Evolutionary conservation across 2,113 vertebrate species (phyloP).

Genomic region (Rynchops niger): DNA sequence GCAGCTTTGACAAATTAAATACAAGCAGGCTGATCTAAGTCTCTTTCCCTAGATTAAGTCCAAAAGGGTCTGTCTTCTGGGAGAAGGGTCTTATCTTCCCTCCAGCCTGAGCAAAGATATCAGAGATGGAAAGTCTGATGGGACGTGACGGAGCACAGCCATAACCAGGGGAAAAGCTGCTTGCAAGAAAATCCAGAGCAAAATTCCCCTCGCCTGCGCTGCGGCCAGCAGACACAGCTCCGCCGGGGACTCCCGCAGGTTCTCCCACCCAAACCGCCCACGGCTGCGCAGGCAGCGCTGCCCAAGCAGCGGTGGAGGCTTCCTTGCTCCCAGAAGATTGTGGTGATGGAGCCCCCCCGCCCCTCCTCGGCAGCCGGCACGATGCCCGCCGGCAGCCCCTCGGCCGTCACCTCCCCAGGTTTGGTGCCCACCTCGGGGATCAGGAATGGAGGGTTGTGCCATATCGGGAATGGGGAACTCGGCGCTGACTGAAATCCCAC

Average conservation of each 20-base stretch:
- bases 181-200: neutral
- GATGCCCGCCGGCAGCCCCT: neutral
- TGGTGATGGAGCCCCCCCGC: fast-evolving
- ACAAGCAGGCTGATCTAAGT: neutral
- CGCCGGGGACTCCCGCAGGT: fast-evolving
- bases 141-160: neutral
- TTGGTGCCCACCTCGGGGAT: fast-evolving
- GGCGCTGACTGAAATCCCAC: neutral
- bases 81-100: neutral
- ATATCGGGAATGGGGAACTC: fast-evolving
- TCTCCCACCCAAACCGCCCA: neutral
- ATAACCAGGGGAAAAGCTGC: neutral
- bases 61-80: neutral
- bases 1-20: neutral
- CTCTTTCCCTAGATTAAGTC: neutral
- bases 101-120: neutral
- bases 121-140: neutral
- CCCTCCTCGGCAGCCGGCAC: neutral
- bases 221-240: neutral
- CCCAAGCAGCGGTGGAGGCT: neutral
- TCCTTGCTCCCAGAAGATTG: neutral
- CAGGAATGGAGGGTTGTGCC: neutral
- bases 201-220: fast-evolving
- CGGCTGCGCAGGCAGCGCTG: neutral
- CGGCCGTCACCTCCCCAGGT: fast-evolving